Evolutionary conservation across 2,113 vertebrate genomes (phyloP).

Genomic region (Siniperca knerii): DNA sequence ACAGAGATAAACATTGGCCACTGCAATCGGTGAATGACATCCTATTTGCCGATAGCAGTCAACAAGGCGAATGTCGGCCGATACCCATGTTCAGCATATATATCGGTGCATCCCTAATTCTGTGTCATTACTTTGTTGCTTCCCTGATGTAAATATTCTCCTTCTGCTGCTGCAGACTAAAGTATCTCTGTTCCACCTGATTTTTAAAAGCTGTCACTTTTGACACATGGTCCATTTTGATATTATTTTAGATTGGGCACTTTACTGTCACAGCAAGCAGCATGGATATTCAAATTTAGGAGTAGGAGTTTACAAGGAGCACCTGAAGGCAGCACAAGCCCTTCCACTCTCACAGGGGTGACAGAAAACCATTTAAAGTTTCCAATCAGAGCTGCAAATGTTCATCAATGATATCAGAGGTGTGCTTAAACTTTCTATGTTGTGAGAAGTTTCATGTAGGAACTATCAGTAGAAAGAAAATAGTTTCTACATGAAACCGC

Average conservation of each 20-base stretch:
- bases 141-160: neutral
- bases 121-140: neutral
- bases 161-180: neutral
- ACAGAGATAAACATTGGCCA: too few relatives aligned
- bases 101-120: too few relatives aligned
- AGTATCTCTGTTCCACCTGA: neutral
- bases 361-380: neutral
- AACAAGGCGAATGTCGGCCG: too few relatives aligned
- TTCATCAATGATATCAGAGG: too few relatives aligned
- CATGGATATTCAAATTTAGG: neutral
- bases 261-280: neutral
- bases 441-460: too few relatives aligned
- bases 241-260: neutral
- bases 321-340: slow-evolving; percentile 1
- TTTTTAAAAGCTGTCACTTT: neutral
- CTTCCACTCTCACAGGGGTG: neutral
- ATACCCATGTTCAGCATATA: too few relatives aligned
- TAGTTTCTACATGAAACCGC: too few relatives aligned
- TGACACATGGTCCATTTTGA: neutral
- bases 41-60: too few relatives aligned
- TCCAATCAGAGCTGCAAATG: neutral
- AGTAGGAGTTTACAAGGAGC: neutral
- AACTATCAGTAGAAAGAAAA: too few relatives aligned
- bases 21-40: too few relatives aligned
- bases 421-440: neutral